Evolutionary conservation across 1,140 invertebrate species (phyloP).

Genomic region (Trichonephila clavipes): DNA sequence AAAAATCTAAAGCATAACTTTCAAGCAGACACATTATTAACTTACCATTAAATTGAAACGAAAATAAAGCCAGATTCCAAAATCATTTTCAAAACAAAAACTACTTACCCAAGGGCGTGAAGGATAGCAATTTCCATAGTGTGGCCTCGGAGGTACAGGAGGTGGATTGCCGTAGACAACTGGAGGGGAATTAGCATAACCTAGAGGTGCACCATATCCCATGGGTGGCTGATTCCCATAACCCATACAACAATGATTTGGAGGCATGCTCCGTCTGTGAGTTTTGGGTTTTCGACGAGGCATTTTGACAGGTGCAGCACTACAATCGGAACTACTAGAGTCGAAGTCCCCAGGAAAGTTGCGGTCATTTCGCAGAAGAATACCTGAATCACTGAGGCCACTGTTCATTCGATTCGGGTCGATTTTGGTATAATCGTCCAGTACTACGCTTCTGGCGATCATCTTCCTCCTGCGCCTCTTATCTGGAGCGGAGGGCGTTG

Average conservation of each 20-base stretch:
- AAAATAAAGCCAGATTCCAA: too few relatives aligned
- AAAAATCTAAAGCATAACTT: too few relatives aligned
- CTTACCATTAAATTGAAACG: too few relatives aligned
- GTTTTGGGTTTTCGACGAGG: slow-evolving; percentile 51
- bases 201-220: not conserved
- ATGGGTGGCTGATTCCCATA: slow-evolving; percentile 11
- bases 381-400: slow-evolving; percentile 53
- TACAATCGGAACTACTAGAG: slow-evolving; percentile 55
- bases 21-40: too few relatives aligned
- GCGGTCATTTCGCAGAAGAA: not conserved
- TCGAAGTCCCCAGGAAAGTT: slow-evolving; percentile 24
- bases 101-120: slow-evolving; percentile 51
- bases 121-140: not conserved
- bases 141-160: not conserved
- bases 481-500: not conserved
- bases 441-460: slow-evolving; percentile 26
- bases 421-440: slow-evolving; percentile 11
- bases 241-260: slow-evolving; percentile 25
- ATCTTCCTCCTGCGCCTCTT: slow-evolving; percentile 29
- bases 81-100: not conserved
- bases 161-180: not conserved
- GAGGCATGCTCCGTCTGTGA: slow-evolving; percentile 19
- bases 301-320: slow-evolving; percentile 10
- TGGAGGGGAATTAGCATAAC: not conserved
- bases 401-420: not conserved